phyloP scores from a whole-genome alignment of 2,888 invertebrate species.

The Osedax fenrisi region DNA sequence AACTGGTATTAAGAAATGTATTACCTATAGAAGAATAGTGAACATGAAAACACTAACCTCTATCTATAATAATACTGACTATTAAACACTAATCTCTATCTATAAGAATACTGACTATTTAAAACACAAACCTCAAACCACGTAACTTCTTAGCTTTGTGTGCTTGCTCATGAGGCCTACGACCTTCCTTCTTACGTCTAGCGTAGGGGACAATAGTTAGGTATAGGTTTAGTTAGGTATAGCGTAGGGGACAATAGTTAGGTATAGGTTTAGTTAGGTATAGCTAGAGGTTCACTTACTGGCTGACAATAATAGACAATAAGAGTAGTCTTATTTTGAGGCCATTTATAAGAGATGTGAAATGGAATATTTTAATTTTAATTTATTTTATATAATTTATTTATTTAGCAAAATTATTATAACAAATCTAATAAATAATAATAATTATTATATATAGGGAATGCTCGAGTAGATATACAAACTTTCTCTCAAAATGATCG shows the following conservation, averaged over 20 bases:
- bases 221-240: not conserved
- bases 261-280: too few species aligned
- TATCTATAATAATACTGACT: too few species aligned
- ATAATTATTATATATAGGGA: not conserved
- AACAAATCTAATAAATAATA: slow-evolving; percentile 1
- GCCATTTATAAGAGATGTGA: too few species aligned
- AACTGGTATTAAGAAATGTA: too few species aligned
- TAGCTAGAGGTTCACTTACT: too few species aligned
- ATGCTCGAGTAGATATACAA: slow-evolving; percentile 33
- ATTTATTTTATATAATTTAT: not conserved
- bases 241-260: not conserved
- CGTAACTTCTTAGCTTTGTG: slow-evolving; percentile 79
- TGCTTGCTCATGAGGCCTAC: slow-evolving; percentile 79
- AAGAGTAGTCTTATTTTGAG: too few species aligned
- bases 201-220: slow-evolving; percentile 25
- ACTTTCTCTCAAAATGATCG: slow-evolving; percentile 88
- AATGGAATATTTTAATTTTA: not conserved
- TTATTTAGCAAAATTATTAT: not conserved
- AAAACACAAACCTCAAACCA: slow-evolving; percentile 77
- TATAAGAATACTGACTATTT: too few species aligned
- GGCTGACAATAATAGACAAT: too few species aligned
- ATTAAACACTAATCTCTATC: too few species aligned
- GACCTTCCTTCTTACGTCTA: slow-evolving; percentile 76
- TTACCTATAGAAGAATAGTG: too few species aligned
- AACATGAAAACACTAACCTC: too few species aligned